phyloP scores from a whole-genome alignment of 2,113 vertebrate genomes.

The Microcebus lehilahytsara region DNA sequence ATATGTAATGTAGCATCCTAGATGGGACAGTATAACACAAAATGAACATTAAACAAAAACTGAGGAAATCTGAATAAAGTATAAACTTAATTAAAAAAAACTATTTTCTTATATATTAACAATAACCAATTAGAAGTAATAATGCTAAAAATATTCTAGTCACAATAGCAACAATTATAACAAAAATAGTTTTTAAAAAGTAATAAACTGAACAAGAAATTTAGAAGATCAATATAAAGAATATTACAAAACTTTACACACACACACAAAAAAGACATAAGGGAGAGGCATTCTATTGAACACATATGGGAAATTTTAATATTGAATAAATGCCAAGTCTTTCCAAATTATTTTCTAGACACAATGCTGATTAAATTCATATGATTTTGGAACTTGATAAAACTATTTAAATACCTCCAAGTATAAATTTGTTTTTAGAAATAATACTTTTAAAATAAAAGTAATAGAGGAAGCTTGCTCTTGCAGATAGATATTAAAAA shows the following conservation, averaged over 20 bases:
- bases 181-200: neutral
- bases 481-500: neutral
- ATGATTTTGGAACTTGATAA: neutral
- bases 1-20: neutral
- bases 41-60: neutral
- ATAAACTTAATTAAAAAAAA: neutral
- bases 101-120: neutral
- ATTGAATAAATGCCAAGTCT: neutral
- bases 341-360: neutral
- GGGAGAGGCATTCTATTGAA: neutral
- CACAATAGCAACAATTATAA: neutral
- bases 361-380: neutral
- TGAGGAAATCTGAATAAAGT: neutral
- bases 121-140: neutral
- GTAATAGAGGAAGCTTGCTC: neutral
- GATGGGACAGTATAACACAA: neutral
- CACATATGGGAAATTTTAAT: neutral
- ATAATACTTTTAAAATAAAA: neutral
- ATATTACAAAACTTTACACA: neutral
- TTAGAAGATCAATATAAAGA: neutral
- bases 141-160: neutral
- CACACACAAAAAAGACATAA: neutral
- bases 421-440: neutral
- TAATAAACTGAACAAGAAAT: neutral
- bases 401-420: neutral